Base-by-base conservation (phyloP, 2,797 vertebrate genomes). In the Coreius guichenoti region DNA sequence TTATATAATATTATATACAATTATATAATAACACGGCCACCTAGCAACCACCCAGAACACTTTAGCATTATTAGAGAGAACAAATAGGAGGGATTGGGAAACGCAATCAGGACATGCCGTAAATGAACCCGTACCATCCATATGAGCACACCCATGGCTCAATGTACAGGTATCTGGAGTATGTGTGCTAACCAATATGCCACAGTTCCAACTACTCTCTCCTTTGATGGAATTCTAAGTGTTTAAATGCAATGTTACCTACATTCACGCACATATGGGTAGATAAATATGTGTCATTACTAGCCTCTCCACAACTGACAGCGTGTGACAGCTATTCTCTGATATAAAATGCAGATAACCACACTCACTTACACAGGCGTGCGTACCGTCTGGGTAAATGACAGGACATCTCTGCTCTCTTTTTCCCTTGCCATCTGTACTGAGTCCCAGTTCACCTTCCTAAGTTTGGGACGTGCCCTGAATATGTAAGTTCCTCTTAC, bases 381-480 rank as follows among this genome's bases (percentile, higher is more conserved):
- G 21, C 75, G n/a, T 63, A 31, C 33, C 9, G 39, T 77, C 82
- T 86, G 70, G 85, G 31, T 83, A 81, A 85, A 78, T 86, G 86
- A 88, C 85, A 89, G 83, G 83, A 81, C 89, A 82, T 83, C 68
- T 54, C 70, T 84, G 74, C 80, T 83, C 83, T 80, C 69, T 63
- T 77, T 65, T 80, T 65, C 47, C 84, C 75, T 70, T 82, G 51
- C 84, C 84, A 86, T 90, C 79, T 88, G 80, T 75, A 74, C 33
- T 21, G 29, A 29, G 78, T 86, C 75, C 82, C 87, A 68, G 43
- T 86, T 86, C 87, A 87, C 83, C 85, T 89, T 86, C 58, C 68
- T 39, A 67, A 79, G 72, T 82, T 36, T 21, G 8, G 14, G 36
- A 56, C 29, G 45, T 81, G 76, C 39, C 14, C 36, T 36, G 84